Conservation (phyloP, 2,797 vertebrate species). For the Micrastur ruficollis region DNA sequence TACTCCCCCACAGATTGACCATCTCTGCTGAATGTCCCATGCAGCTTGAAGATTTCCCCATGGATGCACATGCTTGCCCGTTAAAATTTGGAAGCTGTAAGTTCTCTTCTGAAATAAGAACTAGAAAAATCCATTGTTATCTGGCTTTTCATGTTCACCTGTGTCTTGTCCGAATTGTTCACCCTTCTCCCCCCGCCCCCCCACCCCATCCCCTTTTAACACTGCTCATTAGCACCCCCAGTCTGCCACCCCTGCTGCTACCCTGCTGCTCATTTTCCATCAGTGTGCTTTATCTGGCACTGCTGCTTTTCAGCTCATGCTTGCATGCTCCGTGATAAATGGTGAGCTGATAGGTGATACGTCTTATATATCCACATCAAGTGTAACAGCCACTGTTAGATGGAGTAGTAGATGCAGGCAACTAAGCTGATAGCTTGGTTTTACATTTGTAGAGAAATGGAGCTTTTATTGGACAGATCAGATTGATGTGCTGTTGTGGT, state of each 20-base stretch:
- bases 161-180: background rate
- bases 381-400: background rate
- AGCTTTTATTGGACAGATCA: background rate
- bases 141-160: background rate
- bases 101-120: slow-evolving; percentile 68
- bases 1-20: slow-evolving; percentile 82
- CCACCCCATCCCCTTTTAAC: background rate
- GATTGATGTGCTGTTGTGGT: background rate
- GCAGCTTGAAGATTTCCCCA: slow-evolving; percentile 98
- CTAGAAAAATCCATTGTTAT: background rate
- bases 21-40: slow-evolving; percentile 98
- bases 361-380: background rate
- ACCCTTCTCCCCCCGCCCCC: too few species aligned
- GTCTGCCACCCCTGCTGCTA: background rate
- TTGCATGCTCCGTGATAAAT: background rate
- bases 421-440: background rate
- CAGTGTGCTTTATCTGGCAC: background rate
- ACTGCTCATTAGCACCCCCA: background rate
- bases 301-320: background rate
- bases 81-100: slow-evolving; percentile 99
- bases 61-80: slow-evolving; percentile 97
- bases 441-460: background rate
- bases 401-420: background rate
- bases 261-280: background rate
- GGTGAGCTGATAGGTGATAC: background rate